Conservation (phyloP, 2,888 invertebrate genomes). For the Oxyteleia sp. region DNA sequence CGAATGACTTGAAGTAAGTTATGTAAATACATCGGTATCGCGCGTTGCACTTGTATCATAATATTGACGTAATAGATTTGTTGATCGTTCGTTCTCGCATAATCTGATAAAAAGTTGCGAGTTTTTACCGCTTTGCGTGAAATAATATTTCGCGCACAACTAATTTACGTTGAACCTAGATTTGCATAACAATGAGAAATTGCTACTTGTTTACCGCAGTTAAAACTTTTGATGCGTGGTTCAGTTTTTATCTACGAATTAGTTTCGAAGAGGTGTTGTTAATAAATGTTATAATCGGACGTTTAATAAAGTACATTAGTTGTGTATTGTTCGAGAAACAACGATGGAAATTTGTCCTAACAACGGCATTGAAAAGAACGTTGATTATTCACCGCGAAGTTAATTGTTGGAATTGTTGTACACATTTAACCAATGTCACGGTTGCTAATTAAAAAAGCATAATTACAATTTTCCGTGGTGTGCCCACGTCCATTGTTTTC, state of each 20-base stretch:
- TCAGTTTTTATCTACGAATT: not conserved
- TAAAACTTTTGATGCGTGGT: slow-evolving; percentile 6
- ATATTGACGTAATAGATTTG: slow-evolving; percentile 54
- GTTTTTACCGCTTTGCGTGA: slow-evolving; percentile 38
- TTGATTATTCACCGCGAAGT: not conserved
- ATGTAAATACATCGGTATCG: slow-evolving; percentile 43
- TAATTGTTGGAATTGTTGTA: not conserved
- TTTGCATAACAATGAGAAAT: slow-evolving; percentile 8
- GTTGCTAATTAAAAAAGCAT: not conserved
- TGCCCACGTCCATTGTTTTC: not conserved
- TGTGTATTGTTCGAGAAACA: not conserved
- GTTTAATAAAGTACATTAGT: not conserved
- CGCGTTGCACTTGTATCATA: slow-evolving; percentile 40
- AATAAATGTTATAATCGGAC: not conserved
- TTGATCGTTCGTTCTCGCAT: slow-evolving; percentile 48
- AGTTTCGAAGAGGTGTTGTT: not conserved
- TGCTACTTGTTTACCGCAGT: slow-evolving; percentile 2
- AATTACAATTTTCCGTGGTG: not conserved
- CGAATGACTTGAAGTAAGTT: slow-evolving; percentile 52
- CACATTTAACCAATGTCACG: not conserved
- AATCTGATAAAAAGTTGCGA: slow-evolving; percentile 52
- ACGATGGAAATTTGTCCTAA: not conserved
- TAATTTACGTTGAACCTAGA: slow-evolving; percentile 23
- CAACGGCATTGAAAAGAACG: not conserved
- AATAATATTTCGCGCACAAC: slow-evolving; percentile 26